Conservation (phyloP, 1,140 invertebrate genomes). For the Zophobas atratus region DNA sequence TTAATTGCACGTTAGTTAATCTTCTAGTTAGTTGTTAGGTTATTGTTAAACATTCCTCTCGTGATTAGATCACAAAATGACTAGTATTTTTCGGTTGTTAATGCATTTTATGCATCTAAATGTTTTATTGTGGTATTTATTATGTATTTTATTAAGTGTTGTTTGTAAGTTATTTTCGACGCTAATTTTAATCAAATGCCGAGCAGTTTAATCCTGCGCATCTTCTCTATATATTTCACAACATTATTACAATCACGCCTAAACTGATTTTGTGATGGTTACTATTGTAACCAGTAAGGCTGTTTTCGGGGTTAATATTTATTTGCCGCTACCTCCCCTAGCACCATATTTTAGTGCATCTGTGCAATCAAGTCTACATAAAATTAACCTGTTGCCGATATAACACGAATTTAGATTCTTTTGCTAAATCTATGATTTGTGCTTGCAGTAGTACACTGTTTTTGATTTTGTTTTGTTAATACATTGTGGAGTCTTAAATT, state of each 20-base stretch:
- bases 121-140: conserved; percentile 56
- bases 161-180: conserved; percentile 30
- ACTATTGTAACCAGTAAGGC: conserved; percentile 26
- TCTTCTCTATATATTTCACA: conserved; percentile 2
- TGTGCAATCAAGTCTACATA: conserved; percentile 40
- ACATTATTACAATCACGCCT: conserved; percentile 12
- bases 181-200: conserved; percentile 24
- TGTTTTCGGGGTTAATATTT: conserved; percentile 27
- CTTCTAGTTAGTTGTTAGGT: conserved; percentile 54
- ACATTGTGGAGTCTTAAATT: conserved; percentile 15
- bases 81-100: conserved; percentile 61
- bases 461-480: not conserved
- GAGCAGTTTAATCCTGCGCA: conserved; percentile 3
- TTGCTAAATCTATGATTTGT: conserved; percentile 28
- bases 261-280: conserved; percentile 10
- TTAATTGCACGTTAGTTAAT: conserved; percentile 42
- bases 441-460: conserved; percentile 37
- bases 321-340: conserved; percentile 44
- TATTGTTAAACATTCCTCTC: conserved; percentile 60
- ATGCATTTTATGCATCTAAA: conserved; percentile 63
- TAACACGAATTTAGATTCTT: conserved; percentile 11
- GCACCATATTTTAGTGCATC: conserved; percentile 25
- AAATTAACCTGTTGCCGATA: conserved; percentile 15
- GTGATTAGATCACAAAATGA: conserved; percentile 59
- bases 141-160: conserved; percentile 49